phyloP scores from a whole-genome alignment of 2,113 vertebrate genomes.

The Vulpes ferrilata region DNA sequence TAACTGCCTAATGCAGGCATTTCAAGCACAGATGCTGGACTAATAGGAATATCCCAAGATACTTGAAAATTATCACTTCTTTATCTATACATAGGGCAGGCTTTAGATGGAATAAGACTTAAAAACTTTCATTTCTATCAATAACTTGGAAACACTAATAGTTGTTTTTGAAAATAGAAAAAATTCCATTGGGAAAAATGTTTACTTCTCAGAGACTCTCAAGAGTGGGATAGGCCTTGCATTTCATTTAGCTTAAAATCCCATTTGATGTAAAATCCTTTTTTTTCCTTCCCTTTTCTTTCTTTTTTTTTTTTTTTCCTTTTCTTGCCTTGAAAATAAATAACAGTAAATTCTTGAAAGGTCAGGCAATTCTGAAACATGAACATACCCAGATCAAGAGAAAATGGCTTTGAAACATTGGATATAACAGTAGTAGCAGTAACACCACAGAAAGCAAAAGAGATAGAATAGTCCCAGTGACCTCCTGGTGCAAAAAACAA shows the following conservation, averaged over 20 bases:
- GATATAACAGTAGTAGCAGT: neutral
- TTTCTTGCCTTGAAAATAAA: constrained; percentile 5
- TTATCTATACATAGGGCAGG: neutral
- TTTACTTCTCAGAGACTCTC: constrained; percentile 18
- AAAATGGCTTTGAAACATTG: constrained; percentile 51
- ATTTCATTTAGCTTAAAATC: constrained; percentile 1
- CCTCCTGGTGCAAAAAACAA: neutral
- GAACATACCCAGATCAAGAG: neutral
- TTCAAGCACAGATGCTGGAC: neutral
- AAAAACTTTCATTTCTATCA: constrained; percentile 4
- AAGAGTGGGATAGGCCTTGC: neutral
- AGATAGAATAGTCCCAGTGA: neutral
- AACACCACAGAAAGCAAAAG: neutral
- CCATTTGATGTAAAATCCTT: neutral
- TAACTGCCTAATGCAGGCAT: neutral
- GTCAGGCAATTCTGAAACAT: neutral
- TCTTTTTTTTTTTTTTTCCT: neutral
- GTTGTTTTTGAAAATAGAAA: constrained; percentile 16
- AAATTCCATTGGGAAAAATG: neutral
- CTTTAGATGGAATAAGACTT: neutral
- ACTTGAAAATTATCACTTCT: neutral
- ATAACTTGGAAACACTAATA: constrained; percentile 2
- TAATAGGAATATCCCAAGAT: neutral
- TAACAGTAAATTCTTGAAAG: constrained; percentile 5
- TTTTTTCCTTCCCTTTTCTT: neutral